phyloP scores from a whole-genome alignment of 2,113 vertebrate species.

The Prunella fulvescens region DNA sequence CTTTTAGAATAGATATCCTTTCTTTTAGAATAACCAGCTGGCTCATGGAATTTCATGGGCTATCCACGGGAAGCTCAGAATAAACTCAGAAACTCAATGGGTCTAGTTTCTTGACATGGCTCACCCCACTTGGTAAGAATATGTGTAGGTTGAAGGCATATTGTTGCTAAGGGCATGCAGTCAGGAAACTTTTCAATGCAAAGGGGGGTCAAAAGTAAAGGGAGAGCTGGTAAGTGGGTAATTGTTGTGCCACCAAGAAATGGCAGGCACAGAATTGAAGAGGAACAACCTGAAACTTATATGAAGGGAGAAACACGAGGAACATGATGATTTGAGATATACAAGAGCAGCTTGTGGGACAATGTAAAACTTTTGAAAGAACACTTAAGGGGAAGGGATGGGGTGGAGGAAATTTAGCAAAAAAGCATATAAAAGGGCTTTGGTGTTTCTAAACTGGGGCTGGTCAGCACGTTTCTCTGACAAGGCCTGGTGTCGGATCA shows the following conservation, averaged over 20 bases:
- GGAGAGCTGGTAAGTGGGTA: not conserved
- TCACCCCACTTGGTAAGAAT: not conserved
- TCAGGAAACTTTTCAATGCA: not conserved
- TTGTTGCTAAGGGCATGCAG: not conserved
- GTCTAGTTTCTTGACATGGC: not conserved
- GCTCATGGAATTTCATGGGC: not conserved
- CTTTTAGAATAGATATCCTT: not conserved
- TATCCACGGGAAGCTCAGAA: not conserved
- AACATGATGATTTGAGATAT: not conserved
- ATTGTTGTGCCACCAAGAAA: not conserved
- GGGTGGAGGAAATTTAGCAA: not conserved
- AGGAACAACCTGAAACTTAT: not conserved
- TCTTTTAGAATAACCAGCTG: not conserved
- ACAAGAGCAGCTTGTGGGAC: not conserved
- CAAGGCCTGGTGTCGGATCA: accelerated
- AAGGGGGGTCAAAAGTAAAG: not conserved
- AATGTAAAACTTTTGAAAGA: not conserved
- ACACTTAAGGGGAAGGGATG: not conserved
- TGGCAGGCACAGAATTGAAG: accelerated
- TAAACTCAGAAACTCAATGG: not conserved
- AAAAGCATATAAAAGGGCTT: not conserved
- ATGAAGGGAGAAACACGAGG: not conserved
- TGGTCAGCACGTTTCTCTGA: not conserved
- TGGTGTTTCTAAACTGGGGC: accelerated
- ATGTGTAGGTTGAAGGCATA: not conserved